Base-by-base conservation (phyloP, 2,797 vertebrate genomes). In the Aphelocoma californica region DNA sequence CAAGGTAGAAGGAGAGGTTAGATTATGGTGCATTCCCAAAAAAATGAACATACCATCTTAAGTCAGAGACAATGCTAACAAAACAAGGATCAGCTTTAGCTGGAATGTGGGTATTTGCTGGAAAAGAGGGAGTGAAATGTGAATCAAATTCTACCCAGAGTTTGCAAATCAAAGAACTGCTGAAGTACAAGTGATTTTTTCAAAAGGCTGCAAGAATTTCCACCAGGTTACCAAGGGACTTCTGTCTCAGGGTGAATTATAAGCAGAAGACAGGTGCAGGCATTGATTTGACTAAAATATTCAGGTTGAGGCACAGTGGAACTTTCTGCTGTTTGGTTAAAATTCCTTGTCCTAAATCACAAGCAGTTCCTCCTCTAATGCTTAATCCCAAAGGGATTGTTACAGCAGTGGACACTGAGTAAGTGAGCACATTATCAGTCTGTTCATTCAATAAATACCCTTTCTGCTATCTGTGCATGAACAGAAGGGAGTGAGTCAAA, bases 151-250 rank as follows among this genome's bases (percentile, higher is more conserved):
- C 84, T 92, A 75, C 65, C 50, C 40, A 75, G 84, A 67, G 61
- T 87, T 74, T 89, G 38, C 72, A 91, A 97, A 93, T 93, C 79
- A 95, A 96, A 96, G 72, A 87, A 82, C 78, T 89, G 78, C 85
- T 74, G 88, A 88, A 81, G 60, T 81, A 40, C 79, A 67, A 95
- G 93, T 81, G 57, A 71, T 50, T 74, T 93, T 95, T 96, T 92
- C 90, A 93, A 95, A 95, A 79, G 65, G 54, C 84, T 91, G 72
- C 53, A 69, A 65, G 75, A 93, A 80, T 91, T 91, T 85, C 54
- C 89, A 38, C 86, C 70, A 53, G 64, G 71, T 78, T 92, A 79
- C 44, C 88, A 78, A 91, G 92, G 81, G 89, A 94, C 79, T 91
- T 81, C 84, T 58, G 64, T 82, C 84, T 95, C 65, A 53, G 50